Percentiles rank a stretch among this genome's conserved stretches.
Evolutionary conservation across 2,888 invertebrate species (phyloP).

Genomic region (Hirtodrosophila alboralis): DNA sequence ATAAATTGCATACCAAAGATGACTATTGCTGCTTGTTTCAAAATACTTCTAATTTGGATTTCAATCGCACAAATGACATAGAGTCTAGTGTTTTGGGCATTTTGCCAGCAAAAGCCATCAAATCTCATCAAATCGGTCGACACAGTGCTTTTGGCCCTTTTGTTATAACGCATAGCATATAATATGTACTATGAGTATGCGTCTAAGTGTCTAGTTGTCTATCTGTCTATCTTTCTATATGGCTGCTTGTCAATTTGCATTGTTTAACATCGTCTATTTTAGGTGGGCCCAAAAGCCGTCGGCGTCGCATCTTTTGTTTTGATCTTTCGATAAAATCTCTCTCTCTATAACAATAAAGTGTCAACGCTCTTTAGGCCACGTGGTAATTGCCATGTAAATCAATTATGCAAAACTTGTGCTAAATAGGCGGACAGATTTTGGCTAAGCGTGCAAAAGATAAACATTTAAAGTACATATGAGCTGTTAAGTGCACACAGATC

Average conservation of each 20-base stretch:
- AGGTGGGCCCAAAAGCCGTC: constrained; percentile 19
- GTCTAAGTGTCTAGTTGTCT: constrained; percentile 43
- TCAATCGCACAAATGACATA: constrained; percentile 47
- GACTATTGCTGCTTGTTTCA: constrained; percentile 3
- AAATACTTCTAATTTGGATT: constrained; percentile 65
- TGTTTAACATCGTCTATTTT: constrained; percentile 34
- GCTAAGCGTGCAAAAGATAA: constrained; percentile 54
- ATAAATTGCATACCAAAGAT: too few relatives aligned
- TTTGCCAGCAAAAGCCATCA: constrained; percentile 57
- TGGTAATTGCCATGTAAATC: constrained; percentile 57
- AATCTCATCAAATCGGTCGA: constrained; percentile 46
- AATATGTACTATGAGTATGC: constrained; percentile 1
- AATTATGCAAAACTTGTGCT: constrained; percentile 56
- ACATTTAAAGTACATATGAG: constrained; percentile 35
- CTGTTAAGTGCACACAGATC: constrained; percentile 32
- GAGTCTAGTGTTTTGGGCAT: constrained; percentile 48
- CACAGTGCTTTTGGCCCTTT: constrained; percentile 40
- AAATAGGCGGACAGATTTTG: constrained; percentile 49
- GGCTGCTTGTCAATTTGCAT: constrained; percentile 31
- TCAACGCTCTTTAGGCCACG: constrained; percentile 49
- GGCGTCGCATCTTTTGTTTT: constrained; percentile 5
- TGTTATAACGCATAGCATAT: constrained; percentile 9
- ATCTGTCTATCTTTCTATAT: constrained; percentile 13
- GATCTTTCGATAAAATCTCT: constrained; percentile 18
- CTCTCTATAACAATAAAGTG: constrained; percentile 43